These are phyloP conservation scores for roundworm (Caenorhabditis elegans) DNA, from an alignment of 1,140 invertebrate species.

Conservation along the genomic window DNA sequence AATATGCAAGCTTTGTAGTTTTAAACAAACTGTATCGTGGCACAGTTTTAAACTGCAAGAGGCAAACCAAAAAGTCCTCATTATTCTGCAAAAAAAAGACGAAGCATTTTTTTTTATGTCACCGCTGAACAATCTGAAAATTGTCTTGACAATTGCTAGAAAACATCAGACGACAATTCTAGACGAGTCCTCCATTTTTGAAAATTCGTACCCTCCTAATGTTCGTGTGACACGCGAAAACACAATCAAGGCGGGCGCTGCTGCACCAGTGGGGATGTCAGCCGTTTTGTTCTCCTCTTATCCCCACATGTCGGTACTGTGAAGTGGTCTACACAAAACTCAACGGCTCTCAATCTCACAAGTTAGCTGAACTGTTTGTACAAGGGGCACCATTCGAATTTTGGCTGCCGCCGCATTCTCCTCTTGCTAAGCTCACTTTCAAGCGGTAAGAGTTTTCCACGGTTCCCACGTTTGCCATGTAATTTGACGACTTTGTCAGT, in stretches of 20 bases:
- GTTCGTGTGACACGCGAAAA: constrained; percentile 14
- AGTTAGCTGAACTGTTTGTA: constrained; percentile 30
- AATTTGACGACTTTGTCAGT: constrained; percentile 15
- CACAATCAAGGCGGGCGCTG: constrained; percentile 5
- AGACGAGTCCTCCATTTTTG: not conserved
- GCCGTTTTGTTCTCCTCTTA: not conserved
- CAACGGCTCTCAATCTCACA: constrained; percentile 24
- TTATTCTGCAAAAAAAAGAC: no score
- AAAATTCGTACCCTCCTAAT: not conserved
- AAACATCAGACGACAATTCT: not conserved
- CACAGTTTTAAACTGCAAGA: no score
- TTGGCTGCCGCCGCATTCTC: not conserved
- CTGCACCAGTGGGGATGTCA: not conserved
- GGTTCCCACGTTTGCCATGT: constrained; percentile 21
- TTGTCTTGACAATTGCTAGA: no score
- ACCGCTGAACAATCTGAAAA: no score
- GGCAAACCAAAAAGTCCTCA: no score
- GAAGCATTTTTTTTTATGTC: no score
- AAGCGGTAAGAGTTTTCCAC: not conserved
- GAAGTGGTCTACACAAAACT: constrained; percentile 31
- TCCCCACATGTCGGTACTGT: not conserved
- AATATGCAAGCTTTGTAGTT: no score
- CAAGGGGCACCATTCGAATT: constrained; percentile 27
- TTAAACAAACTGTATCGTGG: no score
- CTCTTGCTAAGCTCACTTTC: constrained; percentile 16